phyloP scores from a whole-genome alignment of 2,888 invertebrate species.

The Parnassius smintheus region DNA sequence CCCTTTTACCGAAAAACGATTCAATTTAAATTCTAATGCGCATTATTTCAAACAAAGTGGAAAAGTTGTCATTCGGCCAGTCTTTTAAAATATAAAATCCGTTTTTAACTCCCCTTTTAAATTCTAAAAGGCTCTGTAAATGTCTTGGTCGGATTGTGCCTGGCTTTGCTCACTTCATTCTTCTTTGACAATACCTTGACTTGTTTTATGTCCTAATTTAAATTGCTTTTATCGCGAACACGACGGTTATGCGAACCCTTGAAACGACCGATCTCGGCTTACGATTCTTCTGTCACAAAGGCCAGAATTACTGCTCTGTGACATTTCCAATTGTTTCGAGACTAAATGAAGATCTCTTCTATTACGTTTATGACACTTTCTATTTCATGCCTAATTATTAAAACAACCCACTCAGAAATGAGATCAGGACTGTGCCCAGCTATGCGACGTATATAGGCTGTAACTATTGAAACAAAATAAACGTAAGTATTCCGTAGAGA shows the following conservation, averaged over 20 bases:
- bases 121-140: constrained; percentile 50
- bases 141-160: constrained; percentile 59
- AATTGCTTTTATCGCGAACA: constrained; percentile 58
- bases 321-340: constrained; percentile 51
- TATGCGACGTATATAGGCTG: too few relatives aligned
- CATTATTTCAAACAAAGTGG: constrained; percentile 31
- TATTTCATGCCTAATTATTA: constrained; percentile 4
- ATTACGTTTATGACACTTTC: neutral
- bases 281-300: constrained; percentile 57
- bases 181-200: constrained; percentile 67
- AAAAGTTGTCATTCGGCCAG: constrained; percentile 41
- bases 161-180: constrained; percentile 49
- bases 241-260: constrained; percentile 48
- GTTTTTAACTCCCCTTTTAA: constrained; percentile 49
- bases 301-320: constrained; percentile 51
- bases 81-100: constrained; percentile 51
- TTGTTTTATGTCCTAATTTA: constrained; percentile 60
- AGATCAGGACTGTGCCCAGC: too few relatives aligned
- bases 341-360: constrained; percentile 39
- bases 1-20: constrained; percentile 4
- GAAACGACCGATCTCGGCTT: constrained; percentile 45
- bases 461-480: too few relatives aligned
- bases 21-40: constrained; percentile 12
- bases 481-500: too few relatives aligned
- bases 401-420: neutral